Percentiles rank a stretch among this genome's conserved stretches.
phyloP scores from a whole-genome alignment of 2,888 invertebrate species.

The Oxycera nigricornis region DNA sequence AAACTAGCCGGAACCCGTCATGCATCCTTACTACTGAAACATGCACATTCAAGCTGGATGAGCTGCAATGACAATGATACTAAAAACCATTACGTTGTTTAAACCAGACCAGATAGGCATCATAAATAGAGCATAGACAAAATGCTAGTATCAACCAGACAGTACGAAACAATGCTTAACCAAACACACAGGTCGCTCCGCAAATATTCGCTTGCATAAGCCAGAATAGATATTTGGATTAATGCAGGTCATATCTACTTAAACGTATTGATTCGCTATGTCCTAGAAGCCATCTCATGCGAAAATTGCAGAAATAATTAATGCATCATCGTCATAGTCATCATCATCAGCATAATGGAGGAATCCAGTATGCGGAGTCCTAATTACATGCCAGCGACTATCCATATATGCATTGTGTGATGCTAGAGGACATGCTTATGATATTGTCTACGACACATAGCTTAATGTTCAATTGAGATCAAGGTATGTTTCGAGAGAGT shows the following conservation, averaged over 20 bases:
- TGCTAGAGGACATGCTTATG: too few species aligned
- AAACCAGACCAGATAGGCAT: background rate
- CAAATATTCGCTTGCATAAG: background rate
- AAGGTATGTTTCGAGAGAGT: too few species aligned
- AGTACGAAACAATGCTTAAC: background rate
- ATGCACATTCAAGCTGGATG: too few species aligned
- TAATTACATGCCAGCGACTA: background rate
- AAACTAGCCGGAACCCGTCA: too few species aligned
- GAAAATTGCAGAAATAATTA: slow-evolving; percentile 31
- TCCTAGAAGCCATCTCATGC: slow-evolving; percentile 26
- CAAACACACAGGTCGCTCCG: background rate
- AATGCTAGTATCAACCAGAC: slow-evolving; percentile 14
- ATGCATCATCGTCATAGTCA: slow-evolving; percentile 29
- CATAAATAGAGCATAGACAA: slow-evolving; percentile 18
- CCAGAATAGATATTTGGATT: background rate
- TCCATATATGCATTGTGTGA: background rate
- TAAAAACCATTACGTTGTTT: too few species aligned
- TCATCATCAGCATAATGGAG: slow-evolving; percentile 3
- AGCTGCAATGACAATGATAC: too few species aligned
- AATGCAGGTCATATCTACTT: background rate
- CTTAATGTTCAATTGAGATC: too few species aligned
- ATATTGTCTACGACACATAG: too few species aligned
- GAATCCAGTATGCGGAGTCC: background rate
- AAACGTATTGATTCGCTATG: background rate
- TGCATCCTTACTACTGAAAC: too few species aligned